phyloP scores from a whole-genome alignment of 1,140 invertebrate genomes.

The Temnothorax nylanderi region DNA sequence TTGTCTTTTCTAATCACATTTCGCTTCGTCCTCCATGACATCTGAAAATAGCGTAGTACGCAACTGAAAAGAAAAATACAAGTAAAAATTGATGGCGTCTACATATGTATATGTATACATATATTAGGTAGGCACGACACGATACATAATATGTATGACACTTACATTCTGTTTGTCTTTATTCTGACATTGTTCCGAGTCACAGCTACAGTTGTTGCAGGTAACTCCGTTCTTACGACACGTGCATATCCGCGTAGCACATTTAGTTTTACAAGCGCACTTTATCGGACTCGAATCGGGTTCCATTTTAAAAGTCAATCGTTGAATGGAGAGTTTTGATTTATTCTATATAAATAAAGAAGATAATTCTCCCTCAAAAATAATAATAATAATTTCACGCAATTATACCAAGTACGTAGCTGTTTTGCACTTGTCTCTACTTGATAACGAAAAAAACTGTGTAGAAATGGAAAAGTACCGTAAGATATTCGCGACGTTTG shows the following conservation, averaged over 20 bases:
- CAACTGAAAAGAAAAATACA: constrained; percentile 42
- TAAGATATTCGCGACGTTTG: no score
- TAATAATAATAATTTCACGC: not conserved
- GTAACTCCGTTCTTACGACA: constrained; percentile 85
- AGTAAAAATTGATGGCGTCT: not conserved
- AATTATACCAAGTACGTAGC: no score
- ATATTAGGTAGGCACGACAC: not conserved
- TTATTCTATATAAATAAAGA: no score
- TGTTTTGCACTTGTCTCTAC: not conserved
- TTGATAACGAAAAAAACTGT: not conserved
- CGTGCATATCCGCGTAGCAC: constrained; percentile 86
- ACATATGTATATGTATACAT: no score
- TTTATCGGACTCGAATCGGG: constrained; percentile 80
- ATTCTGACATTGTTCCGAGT: constrained; percentile 85
- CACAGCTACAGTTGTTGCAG: constrained; percentile 87
- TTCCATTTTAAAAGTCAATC: constrained; percentile 83
- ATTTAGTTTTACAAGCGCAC: constrained; percentile 88
- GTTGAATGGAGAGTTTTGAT: constrained; percentile 57
- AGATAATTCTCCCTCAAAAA: not conserved
- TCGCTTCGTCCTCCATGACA: not conserved
- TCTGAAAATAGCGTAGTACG: constrained; percentile 38
- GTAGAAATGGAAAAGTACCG: not conserved
- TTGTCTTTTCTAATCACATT: not conserved
- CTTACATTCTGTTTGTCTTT: constrained; percentile 75
- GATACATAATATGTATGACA: not conserved